phyloP scores from a whole-genome alignment of 2,113 vertebrate genomes.

The Pseudopipra pipra region DNA sequence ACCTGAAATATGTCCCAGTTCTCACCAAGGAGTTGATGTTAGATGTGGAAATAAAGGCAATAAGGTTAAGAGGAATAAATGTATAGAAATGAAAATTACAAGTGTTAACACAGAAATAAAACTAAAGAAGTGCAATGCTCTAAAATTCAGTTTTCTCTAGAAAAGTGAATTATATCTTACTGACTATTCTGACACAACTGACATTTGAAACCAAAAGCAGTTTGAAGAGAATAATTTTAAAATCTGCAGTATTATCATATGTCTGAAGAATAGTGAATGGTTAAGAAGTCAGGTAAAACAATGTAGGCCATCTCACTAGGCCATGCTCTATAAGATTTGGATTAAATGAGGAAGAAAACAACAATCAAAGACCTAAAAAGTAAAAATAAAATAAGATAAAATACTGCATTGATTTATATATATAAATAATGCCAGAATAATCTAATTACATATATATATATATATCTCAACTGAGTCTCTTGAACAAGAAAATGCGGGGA shows the following conservation, averaged over 20 bases:
- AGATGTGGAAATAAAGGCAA: not conserved
- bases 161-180: not conserved
- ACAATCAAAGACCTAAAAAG: not conserved
- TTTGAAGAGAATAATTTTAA: not conserved
- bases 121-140: not conserved
- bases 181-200: not conserved
- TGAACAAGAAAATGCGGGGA: not conserved
- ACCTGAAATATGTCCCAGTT: not conserved
- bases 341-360: not conserved
- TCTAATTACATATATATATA: not conserved
- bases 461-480: not conserved
- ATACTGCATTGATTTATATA: not conserved
- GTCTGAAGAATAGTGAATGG: not conserved
- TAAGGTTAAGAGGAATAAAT: not conserved
- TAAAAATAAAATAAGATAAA: not conserved
- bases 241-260: not conserved
- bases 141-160: not conserved
- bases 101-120: not conserved
- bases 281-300: not conserved
- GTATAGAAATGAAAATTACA: not conserved
- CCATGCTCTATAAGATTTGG: not conserved
- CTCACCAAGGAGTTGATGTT: not conserved
- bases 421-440: not conserved
- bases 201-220: not conserved
- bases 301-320: not conserved